Evolutionary conservation across 1,140 invertebrate species (phyloP).

Genomic region (Colletes gigas): DNA sequence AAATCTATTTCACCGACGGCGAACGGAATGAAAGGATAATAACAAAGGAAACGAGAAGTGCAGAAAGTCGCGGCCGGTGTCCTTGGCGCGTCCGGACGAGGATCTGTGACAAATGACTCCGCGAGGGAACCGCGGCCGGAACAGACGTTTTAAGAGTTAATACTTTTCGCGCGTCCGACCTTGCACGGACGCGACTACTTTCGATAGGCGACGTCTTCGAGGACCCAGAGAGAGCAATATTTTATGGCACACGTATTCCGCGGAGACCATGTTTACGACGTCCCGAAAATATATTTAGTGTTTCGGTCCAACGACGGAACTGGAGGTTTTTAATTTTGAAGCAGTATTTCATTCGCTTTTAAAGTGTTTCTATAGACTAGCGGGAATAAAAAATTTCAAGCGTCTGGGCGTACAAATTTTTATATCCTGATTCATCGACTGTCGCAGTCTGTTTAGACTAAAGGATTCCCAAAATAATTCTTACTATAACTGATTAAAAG

Average conservation of each 20-base stretch:
- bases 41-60: not conserved
- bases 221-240: not conserved
- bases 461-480: too few species aligned
- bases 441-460: too few species aligned
- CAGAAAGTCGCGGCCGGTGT: not conserved
- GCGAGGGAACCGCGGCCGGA: too few species aligned
- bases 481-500: too few species aligned
- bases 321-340: not conserved
- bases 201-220: not conserved
- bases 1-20: not conserved
- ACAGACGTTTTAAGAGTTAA: not conserved
- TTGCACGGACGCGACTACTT: not conserved
- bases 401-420: too few species aligned
- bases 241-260: not conserved
- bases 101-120: slow-evolving; percentile 30
- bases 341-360: not conserved
- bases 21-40: slow-evolving; percentile 1
- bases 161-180: not conserved
- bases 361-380: not conserved
- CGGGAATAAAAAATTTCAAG: too few species aligned
- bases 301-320: too few species aligned
- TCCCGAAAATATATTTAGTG: not conserved
- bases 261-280: not conserved
- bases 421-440: too few species aligned
- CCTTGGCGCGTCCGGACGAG: not conserved